These are phyloP conservation scores for Ypsolopha sequella DNA, from an alignment of 2,888 invertebrate species.

Conservation along the genomic window DNA sequence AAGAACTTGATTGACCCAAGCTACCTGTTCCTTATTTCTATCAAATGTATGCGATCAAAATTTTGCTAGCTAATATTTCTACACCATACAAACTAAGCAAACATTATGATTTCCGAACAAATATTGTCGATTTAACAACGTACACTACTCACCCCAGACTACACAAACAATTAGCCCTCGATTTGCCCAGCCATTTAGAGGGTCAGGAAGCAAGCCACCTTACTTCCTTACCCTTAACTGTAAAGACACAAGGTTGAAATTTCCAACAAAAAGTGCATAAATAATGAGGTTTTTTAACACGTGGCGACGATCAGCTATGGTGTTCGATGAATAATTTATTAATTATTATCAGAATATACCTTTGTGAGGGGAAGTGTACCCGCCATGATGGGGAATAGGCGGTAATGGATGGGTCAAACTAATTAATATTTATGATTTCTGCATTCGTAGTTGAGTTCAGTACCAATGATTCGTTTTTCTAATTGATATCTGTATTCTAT, in stretches of 20 bases:
- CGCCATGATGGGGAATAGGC: too few species aligned
- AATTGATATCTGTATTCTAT: too few species aligned
- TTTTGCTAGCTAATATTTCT: too few species aligned
- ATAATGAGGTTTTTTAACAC: conserved; percentile 1
- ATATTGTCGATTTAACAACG: conserved; percentile 3
- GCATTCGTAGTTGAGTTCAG: too few species aligned
- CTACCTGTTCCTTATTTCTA: not conserved
- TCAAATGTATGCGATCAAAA: too few species aligned
- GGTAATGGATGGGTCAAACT: too few species aligned
- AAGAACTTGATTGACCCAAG: not conserved
- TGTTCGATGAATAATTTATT: not conserved
- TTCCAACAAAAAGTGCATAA: too few species aligned
- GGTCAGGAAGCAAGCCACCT: conserved; percentile 3
- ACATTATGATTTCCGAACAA: not conserved
- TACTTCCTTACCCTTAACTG: not conserved
- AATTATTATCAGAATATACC: not conserved
- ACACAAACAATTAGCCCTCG: conserved; percentile 10
- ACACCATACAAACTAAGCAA: not conserved
- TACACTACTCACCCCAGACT: conserved; percentile 1
- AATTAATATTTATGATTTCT: too few species aligned
- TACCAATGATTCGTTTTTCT: too few species aligned
- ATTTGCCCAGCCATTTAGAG: conserved; percentile 14
- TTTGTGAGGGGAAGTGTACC: too few species aligned
- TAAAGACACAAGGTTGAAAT: too few species aligned
- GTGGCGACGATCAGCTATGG: conserved; percentile 10